phyloP scores from a whole-genome alignment of 2,888 invertebrate species.

The Mantis religiosa region DNA sequence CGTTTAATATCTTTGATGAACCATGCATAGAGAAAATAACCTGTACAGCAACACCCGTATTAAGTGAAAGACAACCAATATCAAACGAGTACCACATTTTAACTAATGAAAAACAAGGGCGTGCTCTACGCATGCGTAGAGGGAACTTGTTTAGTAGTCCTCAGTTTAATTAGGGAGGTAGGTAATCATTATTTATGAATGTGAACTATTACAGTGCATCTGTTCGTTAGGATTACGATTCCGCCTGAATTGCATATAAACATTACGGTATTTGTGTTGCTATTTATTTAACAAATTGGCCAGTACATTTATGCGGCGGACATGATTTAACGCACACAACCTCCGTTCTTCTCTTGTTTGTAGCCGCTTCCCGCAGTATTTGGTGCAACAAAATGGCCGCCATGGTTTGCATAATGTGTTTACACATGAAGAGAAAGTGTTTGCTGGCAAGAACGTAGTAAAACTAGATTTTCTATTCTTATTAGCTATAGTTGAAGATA shows the following conservation, averaged over 20 bases:
- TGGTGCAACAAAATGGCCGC: not conserved
- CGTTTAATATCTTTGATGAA: too few species aligned
- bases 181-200: not conserved
- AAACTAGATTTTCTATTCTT: too few species aligned
- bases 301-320: not conserved
- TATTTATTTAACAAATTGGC: slow-evolving; percentile 1
- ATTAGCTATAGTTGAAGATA: too few species aligned
- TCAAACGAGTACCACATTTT: not conserved
- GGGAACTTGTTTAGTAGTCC: not conserved
- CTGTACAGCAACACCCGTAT: too few species aligned
- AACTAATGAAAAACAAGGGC: not conserved
- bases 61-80: not conserved
- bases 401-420: too few species aligned
- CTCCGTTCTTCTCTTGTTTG: not conserved
- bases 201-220: not conserved
- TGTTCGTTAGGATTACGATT: slow-evolving; percentile 7
- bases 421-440: too few species aligned
- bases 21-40: too few species aligned
- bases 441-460: too few species aligned
- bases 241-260: not conserved
- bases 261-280: not conserved
- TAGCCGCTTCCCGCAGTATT: not conserved
- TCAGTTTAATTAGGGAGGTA: not conserved
- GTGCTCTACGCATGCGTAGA: not conserved
- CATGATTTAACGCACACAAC: not conserved